phyloP scores from a whole-genome alignment of 2,113 vertebrate species.

The Hiodon alosoides region DNA sequence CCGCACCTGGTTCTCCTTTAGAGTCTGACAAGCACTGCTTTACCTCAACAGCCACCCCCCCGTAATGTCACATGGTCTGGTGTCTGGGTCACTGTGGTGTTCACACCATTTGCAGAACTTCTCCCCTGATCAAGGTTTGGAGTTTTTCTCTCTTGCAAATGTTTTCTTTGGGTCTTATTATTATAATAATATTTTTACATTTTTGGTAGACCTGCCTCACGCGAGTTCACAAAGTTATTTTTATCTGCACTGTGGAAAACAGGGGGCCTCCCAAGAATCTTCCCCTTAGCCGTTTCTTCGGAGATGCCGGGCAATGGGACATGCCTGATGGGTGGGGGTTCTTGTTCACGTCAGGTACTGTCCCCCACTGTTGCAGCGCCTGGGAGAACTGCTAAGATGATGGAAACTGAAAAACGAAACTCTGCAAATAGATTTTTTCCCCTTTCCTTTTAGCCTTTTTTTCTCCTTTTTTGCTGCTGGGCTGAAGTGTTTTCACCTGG shows the following conservation, averaged over 20 bases:
- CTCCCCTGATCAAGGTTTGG: background rate
- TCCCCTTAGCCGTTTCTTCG: constrained; percentile 42
- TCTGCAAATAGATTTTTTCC: constrained; percentile 31
- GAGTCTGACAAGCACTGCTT: background rate
- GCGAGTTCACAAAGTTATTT: constrained; percentile 37
- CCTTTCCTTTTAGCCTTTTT: background rate
- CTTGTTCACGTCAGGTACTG: constrained; percentile 42
- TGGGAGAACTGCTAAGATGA: constrained; percentile 31
- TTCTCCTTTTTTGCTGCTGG: constrained; percentile 22
- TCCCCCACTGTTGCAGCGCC: constrained; percentile 44
- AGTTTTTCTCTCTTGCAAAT: background rate
- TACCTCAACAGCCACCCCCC: background rate
- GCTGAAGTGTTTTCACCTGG: constrained; percentile 47
- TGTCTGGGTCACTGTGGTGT: background rate
- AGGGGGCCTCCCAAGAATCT: constrained; percentile 27
- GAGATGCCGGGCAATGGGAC: constrained; percentile 14
- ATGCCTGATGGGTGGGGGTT: constrained; percentile 31
- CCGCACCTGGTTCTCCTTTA: background rate
- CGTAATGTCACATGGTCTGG: background rate
- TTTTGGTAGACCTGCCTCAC: constrained; percentile 1
- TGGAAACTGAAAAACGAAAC: constrained; percentile 39
- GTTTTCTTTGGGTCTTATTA: constrained; percentile 8
- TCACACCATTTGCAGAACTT: background rate
- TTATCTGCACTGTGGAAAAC: constrained; percentile 27
- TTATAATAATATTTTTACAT: constrained; percentile 16